Evolutionary conservation across 2,888 invertebrate species (phyloP).

Genomic region (Hermodice carunculata): DNA sequence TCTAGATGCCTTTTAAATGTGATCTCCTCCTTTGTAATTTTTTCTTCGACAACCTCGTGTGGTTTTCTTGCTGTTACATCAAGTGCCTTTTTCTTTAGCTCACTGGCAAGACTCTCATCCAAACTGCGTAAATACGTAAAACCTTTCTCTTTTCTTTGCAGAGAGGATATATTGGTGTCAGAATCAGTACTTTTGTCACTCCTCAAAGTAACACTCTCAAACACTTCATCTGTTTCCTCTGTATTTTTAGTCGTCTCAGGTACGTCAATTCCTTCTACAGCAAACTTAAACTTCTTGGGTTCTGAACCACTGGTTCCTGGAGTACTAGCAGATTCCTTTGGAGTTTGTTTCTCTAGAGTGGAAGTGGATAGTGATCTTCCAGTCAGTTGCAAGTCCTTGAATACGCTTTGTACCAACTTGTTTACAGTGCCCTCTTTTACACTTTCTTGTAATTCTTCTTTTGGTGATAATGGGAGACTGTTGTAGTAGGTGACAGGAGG

Average conservation of each 20-base stretch:
- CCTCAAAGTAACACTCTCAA: not conserved
- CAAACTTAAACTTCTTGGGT: slow-evolving; percentile 31
- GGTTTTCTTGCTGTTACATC: slow-evolving; percentile 37
- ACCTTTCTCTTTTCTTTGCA: no score
- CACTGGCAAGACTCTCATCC: slow-evolving; percentile 29
- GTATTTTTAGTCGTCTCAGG: slow-evolving; percentile 19
- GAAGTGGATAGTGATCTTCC: slow-evolving; percentile 14
- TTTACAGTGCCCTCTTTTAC: slow-evolving; percentile 22
- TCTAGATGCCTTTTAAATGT: slow-evolving; percentile 2
- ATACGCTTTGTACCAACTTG: slow-evolving; percentile 17
- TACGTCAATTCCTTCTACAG: slow-evolving; percentile 44
- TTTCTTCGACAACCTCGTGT: slow-evolving; percentile 36
- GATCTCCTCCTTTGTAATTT: slow-evolving; percentile 7
- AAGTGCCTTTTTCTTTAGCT: slow-evolving; percentile 32
- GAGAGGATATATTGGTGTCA: no score
- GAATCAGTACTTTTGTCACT: not conserved
- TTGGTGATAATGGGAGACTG: slow-evolving; percentile 8
- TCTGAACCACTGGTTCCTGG: not conserved
- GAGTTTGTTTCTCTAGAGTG: not conserved
- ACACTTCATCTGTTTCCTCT: not conserved
- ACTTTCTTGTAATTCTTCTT: slow-evolving; percentile 11
- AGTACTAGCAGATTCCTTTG: not conserved
- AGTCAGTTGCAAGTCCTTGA: slow-evolving; percentile 25
- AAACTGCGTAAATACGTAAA: slow-evolving; percentile 42
- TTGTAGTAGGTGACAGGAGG: no score